phyloP scores from a whole-genome alignment of 2,888 invertebrate species.

The Epinotia brunnichana region DNA sequence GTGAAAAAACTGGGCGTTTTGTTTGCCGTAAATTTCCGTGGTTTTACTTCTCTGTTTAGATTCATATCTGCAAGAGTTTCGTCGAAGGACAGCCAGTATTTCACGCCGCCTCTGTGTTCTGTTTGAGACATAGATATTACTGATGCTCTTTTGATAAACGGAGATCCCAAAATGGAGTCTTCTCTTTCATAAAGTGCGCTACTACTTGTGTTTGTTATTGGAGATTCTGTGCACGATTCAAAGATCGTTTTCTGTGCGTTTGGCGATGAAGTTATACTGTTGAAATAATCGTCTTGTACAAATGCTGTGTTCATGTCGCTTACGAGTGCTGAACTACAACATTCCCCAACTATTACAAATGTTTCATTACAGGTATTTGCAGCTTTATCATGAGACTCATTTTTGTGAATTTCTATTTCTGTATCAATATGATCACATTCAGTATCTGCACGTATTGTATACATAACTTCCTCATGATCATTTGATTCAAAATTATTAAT shows the following conservation, averaged over 20 bases:
- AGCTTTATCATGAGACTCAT: too few relatives aligned
- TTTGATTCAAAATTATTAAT: background rate
- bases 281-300: conserved; percentile 54
- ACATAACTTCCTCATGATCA: background rate
- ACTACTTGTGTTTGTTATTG: conserved; percentile 54
- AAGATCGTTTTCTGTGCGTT: conserved; percentile 55
- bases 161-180: conserved; percentile 63
- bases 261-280: conserved; percentile 62
- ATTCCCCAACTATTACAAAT: conserved; percentile 29
- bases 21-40: conserved; percentile 55
- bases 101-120: conserved; percentile 70
- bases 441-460: background rate
- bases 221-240: conserved; percentile 64
- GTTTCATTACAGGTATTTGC: too few relatives aligned
- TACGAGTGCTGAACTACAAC: conserved; percentile 48
- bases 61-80: conserved; percentile 54
- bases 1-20: conserved; percentile 68
- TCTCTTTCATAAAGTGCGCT: conserved; percentile 61
- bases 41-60: conserved; percentile 24
- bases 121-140: conserved; percentile 75
- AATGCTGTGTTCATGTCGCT: conserved; percentile 72
- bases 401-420: background rate
- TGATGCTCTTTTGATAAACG: conserved; percentile 65
- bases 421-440: background rate
- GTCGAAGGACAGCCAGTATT: conserved; percentile 79